These are phyloP conservation scores for Vidua chalybeata DNA, from an alignment of 2,113 vertebrate species.

Conservation along the genomic window DNA sequence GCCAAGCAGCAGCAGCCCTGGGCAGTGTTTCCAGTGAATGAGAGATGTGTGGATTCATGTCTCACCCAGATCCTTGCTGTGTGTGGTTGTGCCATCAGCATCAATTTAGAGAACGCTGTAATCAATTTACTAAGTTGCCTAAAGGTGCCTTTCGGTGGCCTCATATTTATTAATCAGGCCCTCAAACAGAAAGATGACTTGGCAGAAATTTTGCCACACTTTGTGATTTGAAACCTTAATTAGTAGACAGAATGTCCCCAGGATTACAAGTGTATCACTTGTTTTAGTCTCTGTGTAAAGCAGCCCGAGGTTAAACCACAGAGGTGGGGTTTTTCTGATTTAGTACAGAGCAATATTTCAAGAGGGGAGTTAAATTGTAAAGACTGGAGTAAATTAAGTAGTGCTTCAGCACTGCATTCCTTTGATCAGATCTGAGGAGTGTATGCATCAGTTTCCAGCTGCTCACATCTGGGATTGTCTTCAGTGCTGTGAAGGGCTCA, in stretches of 20 bases:
- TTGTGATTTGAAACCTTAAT: background rate
- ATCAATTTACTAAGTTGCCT: background rate
- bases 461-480: conserved; percentile 10
- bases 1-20: background rate
- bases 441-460: conserved; percentile 16
- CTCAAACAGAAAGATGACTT: conserved; percentile 26
- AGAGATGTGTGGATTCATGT: background rate
- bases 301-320: background rate
- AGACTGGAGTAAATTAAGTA: background rate
- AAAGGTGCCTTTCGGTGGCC: conserved; percentile 22
- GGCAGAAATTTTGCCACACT: background rate
- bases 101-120: background rate
- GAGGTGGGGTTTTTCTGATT: background rate
- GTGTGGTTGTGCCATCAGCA: conserved; percentile 26
- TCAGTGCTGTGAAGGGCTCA: background rate
- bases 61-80: background rate
- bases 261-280: background rate
- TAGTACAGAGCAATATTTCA: background rate
- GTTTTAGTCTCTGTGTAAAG: background rate
- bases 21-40: background rate
- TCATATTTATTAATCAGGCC: conserved; percentile 19
- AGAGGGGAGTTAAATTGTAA: background rate
- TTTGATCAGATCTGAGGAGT: background rate
- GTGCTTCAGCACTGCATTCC: background rate
- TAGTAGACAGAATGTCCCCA: background rate